Conservation (phyloP, 2,797 vertebrate genomes). For the Choloepus didactylus region DNA sequence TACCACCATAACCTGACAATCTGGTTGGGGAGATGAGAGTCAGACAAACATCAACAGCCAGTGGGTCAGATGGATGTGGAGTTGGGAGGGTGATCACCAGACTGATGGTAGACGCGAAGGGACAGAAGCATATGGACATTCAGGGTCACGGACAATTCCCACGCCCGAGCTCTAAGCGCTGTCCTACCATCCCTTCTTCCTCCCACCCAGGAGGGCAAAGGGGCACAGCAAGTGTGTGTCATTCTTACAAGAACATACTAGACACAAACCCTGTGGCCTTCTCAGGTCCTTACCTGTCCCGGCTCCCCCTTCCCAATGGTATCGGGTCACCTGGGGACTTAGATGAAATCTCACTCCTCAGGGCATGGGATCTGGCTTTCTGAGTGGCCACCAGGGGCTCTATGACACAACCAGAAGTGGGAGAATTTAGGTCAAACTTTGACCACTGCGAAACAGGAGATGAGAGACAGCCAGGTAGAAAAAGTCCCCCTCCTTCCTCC, state of each 20-base stretch:
- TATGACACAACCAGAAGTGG: neutral
- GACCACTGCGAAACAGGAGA: neutral
- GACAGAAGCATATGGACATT: neutral
- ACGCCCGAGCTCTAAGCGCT: neutral
- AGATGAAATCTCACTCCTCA: neutral
- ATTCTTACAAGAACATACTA: neutral
- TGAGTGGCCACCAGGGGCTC: neutral
- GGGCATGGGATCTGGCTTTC: neutral
- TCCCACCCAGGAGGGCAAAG: neutral
- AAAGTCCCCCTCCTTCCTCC: neutral
- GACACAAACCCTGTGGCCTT: neutral
- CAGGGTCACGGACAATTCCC: rapidly evolving
- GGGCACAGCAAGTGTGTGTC: neutral
- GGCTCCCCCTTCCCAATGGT: too few species aligned
- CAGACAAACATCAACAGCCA: neutral
- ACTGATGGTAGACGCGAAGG: rapidly evolving
- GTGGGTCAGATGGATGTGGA: neutral
- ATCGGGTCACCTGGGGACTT: neutral
- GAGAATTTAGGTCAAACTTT: neutral
- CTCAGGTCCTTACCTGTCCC: neutral
- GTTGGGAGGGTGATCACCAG: neutral
- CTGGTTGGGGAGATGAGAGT: neutral
- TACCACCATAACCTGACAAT: neutral
- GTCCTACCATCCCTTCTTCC: neutral
- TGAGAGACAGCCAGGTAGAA: neutral